Percentiles rank a stretch among this genome's conserved stretches.
Conservation (phyloP, 2,797 vertebrate genomes). For the Synaphobranchus kaupii region DNA sequence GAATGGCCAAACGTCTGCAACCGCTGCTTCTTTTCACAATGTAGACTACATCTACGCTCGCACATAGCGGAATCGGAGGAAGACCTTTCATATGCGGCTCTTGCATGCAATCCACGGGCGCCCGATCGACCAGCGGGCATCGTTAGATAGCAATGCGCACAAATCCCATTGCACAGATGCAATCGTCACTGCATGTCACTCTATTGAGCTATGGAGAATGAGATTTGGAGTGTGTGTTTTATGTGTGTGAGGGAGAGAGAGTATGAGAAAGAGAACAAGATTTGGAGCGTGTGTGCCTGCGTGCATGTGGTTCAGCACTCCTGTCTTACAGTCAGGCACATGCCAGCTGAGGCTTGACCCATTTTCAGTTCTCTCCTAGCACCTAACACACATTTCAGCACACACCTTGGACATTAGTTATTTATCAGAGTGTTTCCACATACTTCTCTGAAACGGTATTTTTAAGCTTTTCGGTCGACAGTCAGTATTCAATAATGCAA, state of each 20-base stretch:
- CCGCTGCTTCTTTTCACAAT: too few species aligned
- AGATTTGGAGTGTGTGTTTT: background rate
- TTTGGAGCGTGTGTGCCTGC: background rate
- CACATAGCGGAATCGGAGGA: too few species aligned
- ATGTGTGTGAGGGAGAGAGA: background rate
- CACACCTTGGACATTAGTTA: conserved; percentile 3
- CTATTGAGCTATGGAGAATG: too few species aligned
- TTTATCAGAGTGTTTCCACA: conserved; percentile 26
- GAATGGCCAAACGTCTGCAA: too few species aligned
- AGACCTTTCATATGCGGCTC: too few species aligned
- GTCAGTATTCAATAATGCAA: conserved; percentile 51
- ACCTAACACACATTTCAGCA: background rate
- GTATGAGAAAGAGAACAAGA: background rate
- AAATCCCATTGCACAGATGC: too few species aligned
- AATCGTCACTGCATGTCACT: too few species aligned
- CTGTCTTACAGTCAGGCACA: background rate
- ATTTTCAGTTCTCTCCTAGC: conserved; percentile 7
- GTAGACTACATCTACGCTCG: too few species aligned
- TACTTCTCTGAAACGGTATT: conserved; percentile 37
- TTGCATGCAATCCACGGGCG: too few species aligned
- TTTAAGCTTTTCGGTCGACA: conserved; percentile 40
- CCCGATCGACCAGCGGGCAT: too few species aligned
- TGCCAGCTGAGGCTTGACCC: conserved; percentile 17
- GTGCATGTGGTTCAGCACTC: background rate
- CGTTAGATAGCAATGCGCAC: too few species aligned